A percentile compares a stretch with the other conserved stretches of the same genome.
phyloP scores from a whole-genome alignment of 2,888 invertebrate genomes.

The Rhagonycha lutea region DNA sequence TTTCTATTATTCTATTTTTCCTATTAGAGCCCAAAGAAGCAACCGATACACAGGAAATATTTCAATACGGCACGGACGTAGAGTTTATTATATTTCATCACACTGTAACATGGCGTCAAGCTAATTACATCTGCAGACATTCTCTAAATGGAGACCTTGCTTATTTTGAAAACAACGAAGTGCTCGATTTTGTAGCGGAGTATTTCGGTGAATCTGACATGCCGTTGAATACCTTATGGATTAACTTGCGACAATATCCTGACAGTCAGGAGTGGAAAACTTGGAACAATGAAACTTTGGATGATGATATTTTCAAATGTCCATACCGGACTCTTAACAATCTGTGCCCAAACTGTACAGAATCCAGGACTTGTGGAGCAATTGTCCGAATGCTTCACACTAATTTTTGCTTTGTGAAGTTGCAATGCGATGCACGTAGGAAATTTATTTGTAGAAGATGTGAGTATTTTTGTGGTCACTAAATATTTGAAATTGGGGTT shows the following conservation, averaged over 20 bases:
- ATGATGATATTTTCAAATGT: not conserved
- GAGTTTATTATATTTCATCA: not conserved
- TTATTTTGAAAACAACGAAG: not conserved
- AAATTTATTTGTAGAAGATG: constrained; percentile 5
- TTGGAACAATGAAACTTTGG: not conserved
- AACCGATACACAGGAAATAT: not conserved
- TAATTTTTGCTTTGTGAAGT: not conserved
- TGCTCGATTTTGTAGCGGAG: not conserved
- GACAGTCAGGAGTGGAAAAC: not conserved
- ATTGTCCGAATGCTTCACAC: not conserved
- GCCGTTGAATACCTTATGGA: not conserved
- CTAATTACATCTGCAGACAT: not conserved
- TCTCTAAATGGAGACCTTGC: not conserved
- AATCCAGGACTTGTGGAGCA: not conserved
- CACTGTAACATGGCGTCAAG: not conserved
- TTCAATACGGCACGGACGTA: not conserved
- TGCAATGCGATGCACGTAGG: not conserved
- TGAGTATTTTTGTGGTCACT: not conserved
- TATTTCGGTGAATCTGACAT: not conserved
- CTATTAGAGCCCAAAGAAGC: not conserved
- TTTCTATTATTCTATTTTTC: not conserved
- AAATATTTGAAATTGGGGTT: not conserved
- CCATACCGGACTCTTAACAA: not conserved
- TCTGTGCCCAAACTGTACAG: not conserved
- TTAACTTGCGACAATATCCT: not conserved